Evolutionary conservation across 2,888 invertebrate genomes (phyloP).

Genomic region (Calliopum simillimum): DNA sequence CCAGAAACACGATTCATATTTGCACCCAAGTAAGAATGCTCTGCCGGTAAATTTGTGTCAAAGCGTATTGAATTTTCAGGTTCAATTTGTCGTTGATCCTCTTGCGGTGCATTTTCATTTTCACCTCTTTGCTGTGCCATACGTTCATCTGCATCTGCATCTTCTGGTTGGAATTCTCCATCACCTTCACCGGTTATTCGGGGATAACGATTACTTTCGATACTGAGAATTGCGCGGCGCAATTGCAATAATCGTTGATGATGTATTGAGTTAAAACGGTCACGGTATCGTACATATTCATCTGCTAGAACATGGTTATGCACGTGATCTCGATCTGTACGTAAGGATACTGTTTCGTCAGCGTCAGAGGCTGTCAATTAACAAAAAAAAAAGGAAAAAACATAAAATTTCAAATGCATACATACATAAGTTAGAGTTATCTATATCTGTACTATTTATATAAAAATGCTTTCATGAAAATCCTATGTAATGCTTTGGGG

Average conservation of each 20-base stretch:
- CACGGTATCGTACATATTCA: not conserved
- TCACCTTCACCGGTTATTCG: constrained; percentile 23
- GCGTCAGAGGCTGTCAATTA: no score
- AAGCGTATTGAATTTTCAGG: constrained; percentile 59
- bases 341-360: no score
- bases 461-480: no score
- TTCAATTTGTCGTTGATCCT: constrained; percentile 21
- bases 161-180: constrained; percentile 30
- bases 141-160: constrained; percentile 29
- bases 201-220: constrained; percentile 50
- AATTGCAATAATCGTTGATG: constrained; percentile 52
- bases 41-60: constrained; percentile 70
- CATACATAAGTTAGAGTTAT: no score
- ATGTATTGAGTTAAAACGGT: constrained; percentile 1
- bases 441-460: no score
- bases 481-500: no score
- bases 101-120: constrained; percentile 21
- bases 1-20: constrained; percentile 73
- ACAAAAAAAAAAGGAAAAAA: no score
- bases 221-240: constrained; percentile 58
- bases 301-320: not conserved
- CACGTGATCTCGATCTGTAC: no score
- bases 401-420: no score
- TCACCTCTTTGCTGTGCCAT: constrained; percentile 37
- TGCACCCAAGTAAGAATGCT: constrained; percentile 69